Evolutionary conservation across 2,888 invertebrate genomes (phyloP).

Genomic region (Lycocerus yunnanus): DNA sequence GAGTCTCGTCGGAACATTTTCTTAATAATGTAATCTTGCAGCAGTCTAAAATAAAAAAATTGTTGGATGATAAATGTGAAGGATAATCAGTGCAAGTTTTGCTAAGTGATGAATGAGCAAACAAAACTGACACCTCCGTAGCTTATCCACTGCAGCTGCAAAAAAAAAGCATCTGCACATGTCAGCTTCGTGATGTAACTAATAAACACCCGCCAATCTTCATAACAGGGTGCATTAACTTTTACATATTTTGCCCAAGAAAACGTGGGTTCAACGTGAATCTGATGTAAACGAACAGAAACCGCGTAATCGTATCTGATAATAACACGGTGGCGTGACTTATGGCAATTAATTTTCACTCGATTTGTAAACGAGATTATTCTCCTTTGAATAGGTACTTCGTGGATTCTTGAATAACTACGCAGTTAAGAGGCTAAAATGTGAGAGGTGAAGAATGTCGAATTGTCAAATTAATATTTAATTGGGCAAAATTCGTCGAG

Average conservation of each 20-base stretch:
- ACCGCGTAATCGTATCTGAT: background rate
- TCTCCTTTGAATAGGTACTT: background rate
- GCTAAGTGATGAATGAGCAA: background rate
- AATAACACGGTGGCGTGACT: background rate
- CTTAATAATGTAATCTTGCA: background rate
- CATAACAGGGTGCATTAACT: slow-evolving; percentile 5
- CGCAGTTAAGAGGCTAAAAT: background rate
- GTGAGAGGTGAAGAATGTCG: background rate
- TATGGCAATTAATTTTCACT: background rate
- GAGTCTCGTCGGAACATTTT: background rate
- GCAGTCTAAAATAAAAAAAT: background rate
- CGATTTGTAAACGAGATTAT: background rate
- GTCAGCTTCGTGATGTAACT: slow-evolving; percentile 1
- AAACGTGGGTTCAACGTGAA: background rate
- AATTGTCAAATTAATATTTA: background rate
- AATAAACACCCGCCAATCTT: background rate
- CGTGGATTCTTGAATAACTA: background rate
- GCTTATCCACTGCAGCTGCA: background rate
- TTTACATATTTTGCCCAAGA: background rate
- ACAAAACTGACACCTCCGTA: background rate
- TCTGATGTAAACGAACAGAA: background rate
- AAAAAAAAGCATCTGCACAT: background rate
- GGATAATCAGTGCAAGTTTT: background rate
- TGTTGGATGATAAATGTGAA: background rate
- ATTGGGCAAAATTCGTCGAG: background rate